A percentile compares a stretch with the other conserved stretches of the same genome.
These are phyloP conservation scores for Euura lappo DNA, from an alignment of 1,140 invertebrate species.

Conservation along the genomic window DNA sequence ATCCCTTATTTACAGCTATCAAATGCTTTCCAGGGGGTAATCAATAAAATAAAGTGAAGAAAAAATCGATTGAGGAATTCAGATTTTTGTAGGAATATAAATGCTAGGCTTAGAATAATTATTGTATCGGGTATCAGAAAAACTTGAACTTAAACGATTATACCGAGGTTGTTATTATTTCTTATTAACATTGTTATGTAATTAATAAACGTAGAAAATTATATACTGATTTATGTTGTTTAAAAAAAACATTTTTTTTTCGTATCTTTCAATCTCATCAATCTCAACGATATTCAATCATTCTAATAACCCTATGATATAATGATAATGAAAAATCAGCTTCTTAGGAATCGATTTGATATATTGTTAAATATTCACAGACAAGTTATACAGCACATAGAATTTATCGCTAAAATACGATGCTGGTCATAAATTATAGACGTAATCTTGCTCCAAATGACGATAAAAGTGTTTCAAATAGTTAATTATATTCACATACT, in stretches of 20 bases:
- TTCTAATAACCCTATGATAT: neutral
- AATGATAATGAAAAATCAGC: neutral
- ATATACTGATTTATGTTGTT: neutral
- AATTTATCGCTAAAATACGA: neutral
- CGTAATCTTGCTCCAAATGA: neutral
- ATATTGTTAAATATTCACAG: slow-evolving; percentile 25
- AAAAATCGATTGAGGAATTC: neutral
- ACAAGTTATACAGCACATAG: slow-evolving; percentile 22
- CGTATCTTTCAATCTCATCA: too few species aligned
- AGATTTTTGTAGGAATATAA: neutral
- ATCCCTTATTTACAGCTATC: neutral
- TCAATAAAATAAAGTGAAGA: neutral
- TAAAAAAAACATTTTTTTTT: too few species aligned
- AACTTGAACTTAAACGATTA: neutral
- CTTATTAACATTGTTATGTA: neutral
- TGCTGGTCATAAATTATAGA: neutral
- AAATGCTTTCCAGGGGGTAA: neutral
- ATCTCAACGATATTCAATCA: too few species aligned
- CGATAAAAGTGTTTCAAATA: neutral
- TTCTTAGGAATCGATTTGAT: slow-evolving; percentile 2
- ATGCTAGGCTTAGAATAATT: neutral
- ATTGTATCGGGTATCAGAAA: neutral
- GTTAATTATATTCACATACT: neutral
- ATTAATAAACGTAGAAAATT: neutral
- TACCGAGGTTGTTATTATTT: neutral